phyloP scores from a whole-genome alignment of 2,888 invertebrate genomes.

The Coenonympha glycerion region DNA sequence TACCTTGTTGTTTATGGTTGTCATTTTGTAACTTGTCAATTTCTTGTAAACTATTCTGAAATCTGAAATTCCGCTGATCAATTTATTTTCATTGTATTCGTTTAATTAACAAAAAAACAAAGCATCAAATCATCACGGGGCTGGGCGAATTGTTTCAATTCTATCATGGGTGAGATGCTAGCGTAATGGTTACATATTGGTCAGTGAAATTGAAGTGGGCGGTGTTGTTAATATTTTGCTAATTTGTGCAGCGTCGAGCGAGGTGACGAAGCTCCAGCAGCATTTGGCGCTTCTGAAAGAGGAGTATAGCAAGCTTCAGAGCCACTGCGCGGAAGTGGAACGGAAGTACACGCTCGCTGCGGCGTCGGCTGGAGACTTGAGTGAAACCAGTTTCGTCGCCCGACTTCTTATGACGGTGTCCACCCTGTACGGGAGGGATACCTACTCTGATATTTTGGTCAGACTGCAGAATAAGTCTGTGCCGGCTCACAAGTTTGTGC shows the following conservation, averaged over 20 bases:
- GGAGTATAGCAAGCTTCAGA: slow-evolving; percentile 93
- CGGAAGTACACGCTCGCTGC: slow-evolving; percentile 87
- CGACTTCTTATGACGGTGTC: slow-evolving; percentile 87
- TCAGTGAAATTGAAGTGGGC: slow-evolving; percentile 21
- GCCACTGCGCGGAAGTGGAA: slow-evolving; percentile 86
- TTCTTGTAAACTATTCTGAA: neutral
- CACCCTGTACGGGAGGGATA: slow-evolving; percentile 86
- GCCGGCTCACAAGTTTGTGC: slow-evolving; percentile 91
- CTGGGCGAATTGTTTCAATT: slow-evolving; percentile 34
- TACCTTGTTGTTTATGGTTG: no score
- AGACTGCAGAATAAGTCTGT: slow-evolving; percentile 82
- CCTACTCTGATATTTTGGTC: slow-evolving; percentile 88
- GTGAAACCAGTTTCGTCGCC: slow-evolving; percentile 88
- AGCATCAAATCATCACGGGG: slow-evolving; percentile 28
- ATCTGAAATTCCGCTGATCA: slow-evolving; percentile 34
- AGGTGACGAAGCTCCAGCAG: slow-evolving; percentile 84
- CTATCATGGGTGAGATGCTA: slow-evolving; percentile 65
- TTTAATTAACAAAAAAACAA: slow-evolving; percentile 19
- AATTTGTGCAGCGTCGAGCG: slow-evolving; percentile 70
- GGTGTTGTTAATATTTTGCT: slow-evolving; percentile 23
- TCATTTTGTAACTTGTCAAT: neutral
- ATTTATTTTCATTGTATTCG: slow-evolving; percentile 36
- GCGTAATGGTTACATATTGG: slow-evolving; percentile 42
- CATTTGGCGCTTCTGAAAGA: slow-evolving; percentile 90
- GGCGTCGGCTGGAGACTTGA: slow-evolving; percentile 78